Conservation (phyloP, 1,140 invertebrate species). For the Apocrypta bakeri region DNA sequence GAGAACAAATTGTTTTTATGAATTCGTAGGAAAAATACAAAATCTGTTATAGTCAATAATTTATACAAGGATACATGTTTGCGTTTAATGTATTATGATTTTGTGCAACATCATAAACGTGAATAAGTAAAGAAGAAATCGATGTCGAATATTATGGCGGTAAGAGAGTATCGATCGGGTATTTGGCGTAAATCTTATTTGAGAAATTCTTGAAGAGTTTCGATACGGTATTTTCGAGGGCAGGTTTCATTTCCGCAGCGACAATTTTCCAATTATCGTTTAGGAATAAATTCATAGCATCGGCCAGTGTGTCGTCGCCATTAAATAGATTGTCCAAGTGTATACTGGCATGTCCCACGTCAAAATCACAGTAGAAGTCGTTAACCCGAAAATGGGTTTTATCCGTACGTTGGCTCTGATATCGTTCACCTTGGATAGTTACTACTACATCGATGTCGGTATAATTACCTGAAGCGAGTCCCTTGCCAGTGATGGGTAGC, state of each 20-base stretch:
- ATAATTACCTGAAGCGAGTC: constrained; percentile 75
- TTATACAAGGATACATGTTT: no score
- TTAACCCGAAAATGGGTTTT: constrained; percentile 76
- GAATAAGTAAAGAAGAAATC: no score
- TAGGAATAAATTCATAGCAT: constrained; percentile 78
- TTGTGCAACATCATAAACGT: background rate
- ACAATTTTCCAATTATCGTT: constrained; percentile 80
- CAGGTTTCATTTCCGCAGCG: constrained; percentile 77
- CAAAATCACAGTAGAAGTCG: constrained; percentile 79
- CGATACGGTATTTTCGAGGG: constrained; percentile 75
- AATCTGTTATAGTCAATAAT: no score
- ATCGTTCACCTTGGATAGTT: constrained; percentile 76
- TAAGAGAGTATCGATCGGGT: constrained; percentile 67
- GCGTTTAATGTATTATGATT: no score
- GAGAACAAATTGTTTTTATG: no score
- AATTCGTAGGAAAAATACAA: constrained; percentile 1
- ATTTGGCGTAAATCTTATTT: constrained; percentile 74
- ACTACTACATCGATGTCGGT: constrained; percentile 79
- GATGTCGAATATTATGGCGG: no score
- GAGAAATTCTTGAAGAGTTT: constrained; percentile 76
- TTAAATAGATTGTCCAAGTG: constrained; percentile 82
- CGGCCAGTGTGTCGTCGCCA: constrained; percentile 78
- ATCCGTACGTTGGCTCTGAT: constrained; percentile 67
- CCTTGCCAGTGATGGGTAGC: constrained; percentile 78
- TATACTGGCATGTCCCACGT: constrained; percentile 77